Conservation (phyloP, 2,113 vertebrate species). For the Brevimyrus niger region DNA sequence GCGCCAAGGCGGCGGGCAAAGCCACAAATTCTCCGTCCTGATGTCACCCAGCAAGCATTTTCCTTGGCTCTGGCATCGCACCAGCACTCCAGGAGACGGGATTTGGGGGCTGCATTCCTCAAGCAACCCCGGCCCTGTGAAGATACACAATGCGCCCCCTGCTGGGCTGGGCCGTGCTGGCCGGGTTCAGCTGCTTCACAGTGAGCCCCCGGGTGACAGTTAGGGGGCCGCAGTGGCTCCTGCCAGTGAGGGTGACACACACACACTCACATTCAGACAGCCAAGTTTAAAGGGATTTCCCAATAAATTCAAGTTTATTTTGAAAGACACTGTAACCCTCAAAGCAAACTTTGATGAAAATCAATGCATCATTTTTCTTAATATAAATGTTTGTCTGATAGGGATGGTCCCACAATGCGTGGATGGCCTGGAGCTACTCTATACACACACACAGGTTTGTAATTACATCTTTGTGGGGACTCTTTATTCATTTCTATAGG, state of each 20-base stretch:
- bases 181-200: neutral
- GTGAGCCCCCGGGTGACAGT: neutral
- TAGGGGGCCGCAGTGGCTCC: neutral
- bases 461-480: no score
- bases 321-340: neutral
- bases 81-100: neutral
- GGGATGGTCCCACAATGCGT: neutral
- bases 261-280: neutral
- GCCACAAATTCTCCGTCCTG: neutral
- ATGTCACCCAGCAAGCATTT: constrained; percentile 3
- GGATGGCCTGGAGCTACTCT: neutral
- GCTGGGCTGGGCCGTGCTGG: neutral
- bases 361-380: neutral
- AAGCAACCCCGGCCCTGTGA: neutral
- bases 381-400: neutral
- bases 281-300: neutral
- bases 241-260: neutral
- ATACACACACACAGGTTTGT: neutral
- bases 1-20: neutral
- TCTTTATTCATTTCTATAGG: no score
- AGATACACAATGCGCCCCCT: neutral
- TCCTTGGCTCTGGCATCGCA: neutral
- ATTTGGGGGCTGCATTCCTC: neutral
- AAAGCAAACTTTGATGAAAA: neutral
- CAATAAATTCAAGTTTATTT: neutral